Conservation (phyloP, 2,888 invertebrate genomes). For the Andrena minutula region DNA sequence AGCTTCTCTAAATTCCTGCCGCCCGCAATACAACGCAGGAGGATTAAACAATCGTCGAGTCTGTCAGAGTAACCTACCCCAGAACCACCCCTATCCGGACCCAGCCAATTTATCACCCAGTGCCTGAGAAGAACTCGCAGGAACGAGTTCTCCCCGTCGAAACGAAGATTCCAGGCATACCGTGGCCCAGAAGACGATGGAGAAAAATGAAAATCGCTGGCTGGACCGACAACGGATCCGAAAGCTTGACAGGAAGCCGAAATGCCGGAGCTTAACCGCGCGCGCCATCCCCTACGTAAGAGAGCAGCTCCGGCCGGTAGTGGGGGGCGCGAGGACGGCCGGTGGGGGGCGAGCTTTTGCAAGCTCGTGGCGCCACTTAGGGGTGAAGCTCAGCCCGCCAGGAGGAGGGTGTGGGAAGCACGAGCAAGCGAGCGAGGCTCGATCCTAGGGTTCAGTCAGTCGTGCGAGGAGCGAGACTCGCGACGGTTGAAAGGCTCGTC, state of each 20-base stretch:
- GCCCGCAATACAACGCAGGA: too few species aligned
- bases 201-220: constrained; percentile 33
- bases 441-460: constrained; percentile 74
- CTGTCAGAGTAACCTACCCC: too few species aligned
- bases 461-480: constrained; percentile 74
- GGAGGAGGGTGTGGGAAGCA: constrained; percentile 22
- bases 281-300: constrained; percentile 60
- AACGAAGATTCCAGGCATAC: constrained; percentile 14
- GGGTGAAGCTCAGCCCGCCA: constrained; percentile 28
- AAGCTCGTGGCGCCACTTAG: constrained; percentile 72
- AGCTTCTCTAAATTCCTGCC: too few species aligned
- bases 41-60: too few species aligned
- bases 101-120: too few species aligned
- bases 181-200: not conserved
- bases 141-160: not conserved
- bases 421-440: constrained; percentile 55
- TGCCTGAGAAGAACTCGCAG: too few species aligned
- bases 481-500: constrained; percentile 62
- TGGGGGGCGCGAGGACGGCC: not conserved
- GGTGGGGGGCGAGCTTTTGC: constrained; percentile 50
- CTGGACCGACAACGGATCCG: constrained; percentile 8
- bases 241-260: constrained; percentile 18
- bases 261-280: constrained; percentile 45
- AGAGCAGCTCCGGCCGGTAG: constrained; percentile 40
- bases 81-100: too few species aligned